Conservation (phyloP, 2,797 vertebrate genomes). For the Thamnophis elegans region DNA sequence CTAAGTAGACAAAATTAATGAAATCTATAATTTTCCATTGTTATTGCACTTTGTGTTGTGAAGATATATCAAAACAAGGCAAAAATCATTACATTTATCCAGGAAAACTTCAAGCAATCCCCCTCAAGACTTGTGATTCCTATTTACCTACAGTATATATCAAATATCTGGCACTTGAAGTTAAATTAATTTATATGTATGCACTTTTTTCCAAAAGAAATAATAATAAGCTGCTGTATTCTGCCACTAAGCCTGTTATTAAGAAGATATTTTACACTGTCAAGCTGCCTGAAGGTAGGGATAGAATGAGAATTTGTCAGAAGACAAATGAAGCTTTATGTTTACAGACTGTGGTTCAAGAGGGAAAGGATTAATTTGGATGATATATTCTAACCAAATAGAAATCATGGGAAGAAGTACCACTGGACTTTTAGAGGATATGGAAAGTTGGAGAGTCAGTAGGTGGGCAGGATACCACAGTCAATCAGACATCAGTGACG, state of each 20-base stretch:
- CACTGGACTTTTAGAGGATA: not conserved
- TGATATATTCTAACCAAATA: not conserved
- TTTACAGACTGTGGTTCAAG: not conserved
- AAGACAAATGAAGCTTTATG: constrained; percentile 1
- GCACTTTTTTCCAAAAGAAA: not conserved
- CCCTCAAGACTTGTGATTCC: not conserved
- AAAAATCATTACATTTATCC: not conserved
- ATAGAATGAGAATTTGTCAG: constrained; percentile 1
- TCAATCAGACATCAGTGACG: constrained; percentile 12
- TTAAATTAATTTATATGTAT: constrained; percentile 21
- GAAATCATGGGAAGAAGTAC: not conserved
- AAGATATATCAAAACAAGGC: constrained; percentile 14
- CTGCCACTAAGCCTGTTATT: not conserved
- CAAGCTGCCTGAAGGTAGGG: not conserved
- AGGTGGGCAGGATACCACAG: not conserved
- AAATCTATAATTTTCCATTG: constrained; percentile 10
- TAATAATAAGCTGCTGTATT: not conserved
- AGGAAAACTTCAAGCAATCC: not conserved
- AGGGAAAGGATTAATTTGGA: not conserved
- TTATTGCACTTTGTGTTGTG: not conserved
- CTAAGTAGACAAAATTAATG: constrained; percentile 26
- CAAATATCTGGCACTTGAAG: not conserved
- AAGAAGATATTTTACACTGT: not conserved
- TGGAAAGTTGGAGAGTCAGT: not conserved
- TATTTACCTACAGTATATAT: not conserved